Conservation (phyloP, 1,140 invertebrate genomes). For the Leptoteleia sp. region DNA sequence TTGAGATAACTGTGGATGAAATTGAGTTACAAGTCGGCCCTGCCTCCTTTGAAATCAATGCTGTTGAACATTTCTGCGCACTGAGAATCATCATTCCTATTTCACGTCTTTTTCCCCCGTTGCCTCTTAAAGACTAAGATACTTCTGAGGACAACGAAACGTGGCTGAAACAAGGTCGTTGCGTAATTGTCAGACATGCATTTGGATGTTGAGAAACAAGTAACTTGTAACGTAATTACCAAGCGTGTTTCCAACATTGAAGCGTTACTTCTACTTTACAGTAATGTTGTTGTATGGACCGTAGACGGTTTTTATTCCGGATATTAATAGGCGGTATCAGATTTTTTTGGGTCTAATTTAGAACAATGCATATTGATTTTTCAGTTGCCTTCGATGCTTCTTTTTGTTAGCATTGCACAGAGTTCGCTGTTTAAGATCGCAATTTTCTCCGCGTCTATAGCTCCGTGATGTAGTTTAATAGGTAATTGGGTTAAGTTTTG, state of each 20-base stretch:
- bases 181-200: conserved; percentile 30
- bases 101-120: conserved; percentile 28
- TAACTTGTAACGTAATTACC: conserved; percentile 45
- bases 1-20: conserved; percentile 17
- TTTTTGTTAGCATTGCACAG: conserved; percentile 3
- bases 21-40: conserved; percentile 24
- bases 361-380: conserved; percentile 35
- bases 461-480: conserved; percentile 23
- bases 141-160: conserved; percentile 31
- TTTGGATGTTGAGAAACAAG: conserved; percentile 32
- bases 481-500: conserved; percentile 48
- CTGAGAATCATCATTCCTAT: conserved; percentile 23
- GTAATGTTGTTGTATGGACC: conserved; percentile 11
- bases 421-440: conserved; percentile 20
- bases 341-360: conserved; percentile 3
- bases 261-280: conserved; percentile 30
- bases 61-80: conserved; percentile 48
- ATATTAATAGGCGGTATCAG: no score
- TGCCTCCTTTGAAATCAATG: conserved; percentile 48
- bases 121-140: conserved; percentile 31
- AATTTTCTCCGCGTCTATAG: conserved; percentile 9
- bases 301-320: background rate
- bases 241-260: conserved; percentile 9
- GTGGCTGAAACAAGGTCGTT: conserved; percentile 39
- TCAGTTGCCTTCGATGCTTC: conserved; percentile 8